Base-by-base conservation (phyloP, 2,113 vertebrate species). In the Pseudorasbora parva region DNA sequence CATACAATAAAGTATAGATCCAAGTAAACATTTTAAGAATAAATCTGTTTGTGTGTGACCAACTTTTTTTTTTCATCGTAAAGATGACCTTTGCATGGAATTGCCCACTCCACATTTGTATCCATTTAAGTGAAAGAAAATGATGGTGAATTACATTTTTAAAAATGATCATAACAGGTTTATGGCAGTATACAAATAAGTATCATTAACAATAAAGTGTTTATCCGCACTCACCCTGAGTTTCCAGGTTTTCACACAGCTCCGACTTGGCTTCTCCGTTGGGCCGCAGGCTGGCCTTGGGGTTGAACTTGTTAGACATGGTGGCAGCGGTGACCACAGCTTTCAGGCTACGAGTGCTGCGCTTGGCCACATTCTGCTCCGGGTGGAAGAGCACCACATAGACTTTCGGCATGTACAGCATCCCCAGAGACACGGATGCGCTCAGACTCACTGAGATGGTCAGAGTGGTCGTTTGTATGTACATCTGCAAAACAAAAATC, bases 321-420 rank as follows among this genome's bases (percentile, higher is more conserved):
- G 98, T 97, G 91, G 98, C 97, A 0, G 98, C 98, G 0, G 98
- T 99, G 88, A 98, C 97, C 83, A 99, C 98, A 0, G 98, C 97
- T 91, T 99, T 99, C 84, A 99, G 96, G 90, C 98, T 99, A 78
- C 98, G 95, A 71, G 98, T 97, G 86, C 96, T 97, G 81, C 97
- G 97, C 91, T 99, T 99, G 90, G 97, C 96, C 88, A 99, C 97
- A 54, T 99, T 99, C 95, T 99, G 98, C 95, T 99, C 98, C 1
- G 98, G 98, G 89, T 99, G 98, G 92, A 99, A 95, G 89, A 99
- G 97, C 87, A 99, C 97, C 92, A 99, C 95, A 88, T 99, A 99
- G 90, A 99, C 97, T 91, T 99, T 99, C 84, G 98, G 98, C 96
- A 99, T 96, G 93, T 99, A 99, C 91, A 99, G 97, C 96, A 99